Percentiles rank a stretch among this genome's conserved stretches.
Evolutionary conservation across 2,888 invertebrate genomes (phyloP).

Genomic region (Trichopoda pennipes): DNA sequence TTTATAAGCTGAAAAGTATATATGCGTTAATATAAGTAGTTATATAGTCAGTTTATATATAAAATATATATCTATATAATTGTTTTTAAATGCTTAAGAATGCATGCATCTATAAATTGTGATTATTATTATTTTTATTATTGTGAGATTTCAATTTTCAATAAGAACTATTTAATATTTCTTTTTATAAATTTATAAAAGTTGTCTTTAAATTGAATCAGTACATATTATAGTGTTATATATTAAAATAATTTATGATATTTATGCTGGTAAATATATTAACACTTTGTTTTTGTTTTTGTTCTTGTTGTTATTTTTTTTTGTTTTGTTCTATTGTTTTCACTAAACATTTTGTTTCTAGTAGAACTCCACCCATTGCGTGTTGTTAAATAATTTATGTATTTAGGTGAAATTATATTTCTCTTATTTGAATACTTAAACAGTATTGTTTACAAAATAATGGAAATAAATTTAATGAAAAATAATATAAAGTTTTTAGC

Average conservation of each 20-base stretch:
- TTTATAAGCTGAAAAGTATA: background rate
- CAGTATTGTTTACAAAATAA: background rate
- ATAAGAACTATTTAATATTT: conserved; percentile 62
- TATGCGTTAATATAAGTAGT: background rate
- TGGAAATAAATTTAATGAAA: background rate
- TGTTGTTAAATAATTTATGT: conserved; percentile 53
- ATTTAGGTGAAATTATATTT: conserved; percentile 44
- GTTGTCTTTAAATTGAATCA: conserved; percentile 66
- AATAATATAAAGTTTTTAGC: too few relatives aligned
- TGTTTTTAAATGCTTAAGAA: background rate
- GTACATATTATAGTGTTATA: conserved; percentile 51
- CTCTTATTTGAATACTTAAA: background rate
- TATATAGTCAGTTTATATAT: background rate
- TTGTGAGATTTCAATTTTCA: conserved; percentile 46
- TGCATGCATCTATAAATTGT: conserved; percentile 32
- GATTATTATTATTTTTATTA: conserved; percentile 46
- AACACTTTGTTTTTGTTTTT: too few relatives aligned
- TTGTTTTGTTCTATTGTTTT: background rate
- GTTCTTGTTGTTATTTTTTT: background rate
- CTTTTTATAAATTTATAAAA: conserved; percentile 60
- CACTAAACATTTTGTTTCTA: conserved; percentile 15
- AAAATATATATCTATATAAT: too few relatives aligned
- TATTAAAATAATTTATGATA: conserved; percentile 25
- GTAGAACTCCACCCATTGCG: conserved; percentile 28
- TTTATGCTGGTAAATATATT: background rate